Base-by-base conservation (phyloP, 2,113 vertebrate species). In the Galemys pyrenaicus region DNA sequence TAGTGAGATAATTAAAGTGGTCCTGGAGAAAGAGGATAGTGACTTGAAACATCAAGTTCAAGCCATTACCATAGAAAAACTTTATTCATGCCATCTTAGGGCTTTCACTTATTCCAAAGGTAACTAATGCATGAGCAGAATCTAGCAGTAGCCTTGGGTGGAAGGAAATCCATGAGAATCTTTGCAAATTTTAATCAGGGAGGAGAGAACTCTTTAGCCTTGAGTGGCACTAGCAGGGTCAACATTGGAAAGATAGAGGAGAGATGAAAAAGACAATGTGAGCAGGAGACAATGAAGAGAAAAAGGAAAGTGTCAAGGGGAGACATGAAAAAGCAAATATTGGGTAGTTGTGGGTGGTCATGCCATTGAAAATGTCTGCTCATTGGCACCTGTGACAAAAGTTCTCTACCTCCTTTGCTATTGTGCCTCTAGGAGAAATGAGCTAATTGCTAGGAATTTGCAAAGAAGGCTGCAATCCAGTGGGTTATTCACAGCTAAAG, bases 341-440 rank as follows among this genome's bases (percentile, higher is more conserved):
- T 17, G 28, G 46, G 54, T 82, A 9, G 32, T 87, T 54, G 15
- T 26, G 44, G 56, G 35, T 64, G 17, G 24, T 24, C 70, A 81
- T 41, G 19, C 44, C 26, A 46, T 75, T 89, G n/a, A 71, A 86
- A 37, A 73, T 58, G 62, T 96, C 64, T 67, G 32, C 41, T 74
- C 35, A 51, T 46, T 83, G 37, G 15, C 32, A 89, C 64, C 24
- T 46, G 19, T 24, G 44, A 51, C 60, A 91, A 93, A 91, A 84
- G 60, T 46, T 19, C 37, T 35, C 65, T 41, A 35, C 60, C 20
- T n/a, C 58, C 70, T 87, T 65, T 49, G 95, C 60, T 26, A 41
- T 16, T 77, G 10, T 64, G 28, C 65, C 80, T 73, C 80, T 93
- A 89, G 65, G 62, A 87, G 73, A 79, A 89, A 91, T 88, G 46